phyloP scores from a whole-genome alignment of 64 coral and sea anemone genomes.

The Actinia equina region DNA sequence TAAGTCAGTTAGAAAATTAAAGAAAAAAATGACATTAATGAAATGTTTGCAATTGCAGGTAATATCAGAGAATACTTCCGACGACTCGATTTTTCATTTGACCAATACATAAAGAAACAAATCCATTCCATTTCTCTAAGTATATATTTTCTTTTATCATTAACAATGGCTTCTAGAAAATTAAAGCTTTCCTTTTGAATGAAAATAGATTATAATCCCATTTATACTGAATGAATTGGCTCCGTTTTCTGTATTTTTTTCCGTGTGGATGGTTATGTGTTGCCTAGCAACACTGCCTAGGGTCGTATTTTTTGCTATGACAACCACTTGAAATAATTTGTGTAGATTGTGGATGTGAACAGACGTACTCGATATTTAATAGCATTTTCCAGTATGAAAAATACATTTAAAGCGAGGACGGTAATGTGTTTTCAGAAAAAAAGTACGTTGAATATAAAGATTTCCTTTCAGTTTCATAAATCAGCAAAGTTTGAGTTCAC shows the following conservation, averaged over 20 bases:
- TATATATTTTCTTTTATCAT: neutral
- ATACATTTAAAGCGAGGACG: neutral
- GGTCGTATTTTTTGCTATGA: neutral
- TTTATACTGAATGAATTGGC: neutral
- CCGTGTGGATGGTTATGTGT: neutral
- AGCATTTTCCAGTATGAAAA: neutral
- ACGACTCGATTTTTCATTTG: neutral
- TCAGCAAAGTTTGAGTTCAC: no score
- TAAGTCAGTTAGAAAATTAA: neutral
- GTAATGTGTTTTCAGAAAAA: neutral
- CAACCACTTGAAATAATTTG: neutral
- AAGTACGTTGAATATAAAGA: neutral
- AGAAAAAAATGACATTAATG: neutral
- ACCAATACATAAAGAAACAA: neutral
- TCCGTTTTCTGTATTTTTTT: neutral
- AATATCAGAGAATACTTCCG: neutral
- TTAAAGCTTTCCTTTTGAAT: neutral
- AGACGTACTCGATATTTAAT: neutral
- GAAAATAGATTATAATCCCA: neutral
- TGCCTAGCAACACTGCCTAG: neutral
- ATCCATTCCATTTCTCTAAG: neutral
- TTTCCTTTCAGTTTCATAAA: no score
- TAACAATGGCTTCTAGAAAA: neutral
- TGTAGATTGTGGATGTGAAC: neutral
- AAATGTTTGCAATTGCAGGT: constrained; percentile 5